Base-by-base conservation (phyloP, 64 coral and sea anemone species). In the Montipora sp. region DNA sequence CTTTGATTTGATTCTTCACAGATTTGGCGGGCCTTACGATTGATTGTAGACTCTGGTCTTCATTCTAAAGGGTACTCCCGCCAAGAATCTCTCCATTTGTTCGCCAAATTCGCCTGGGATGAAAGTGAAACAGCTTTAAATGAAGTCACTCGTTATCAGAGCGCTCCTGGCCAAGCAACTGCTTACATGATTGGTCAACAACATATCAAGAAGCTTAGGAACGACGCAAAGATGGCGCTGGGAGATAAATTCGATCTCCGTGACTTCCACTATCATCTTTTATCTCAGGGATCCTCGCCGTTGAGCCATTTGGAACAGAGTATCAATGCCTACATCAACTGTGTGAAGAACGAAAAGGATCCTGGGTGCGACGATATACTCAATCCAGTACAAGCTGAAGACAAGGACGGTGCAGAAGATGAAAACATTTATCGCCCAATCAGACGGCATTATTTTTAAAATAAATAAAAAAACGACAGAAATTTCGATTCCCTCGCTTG, bases 171-270 rank as follows among this genome's bases (percentile, higher is more conserved):
- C 5, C 93, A 95, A 27, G 93, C 88, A 22, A 91, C 80, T 2
- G 93, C 93, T 27, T 95, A 95, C 75, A 95, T 95, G 93, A 77
- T 95, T 66, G 93, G 93, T 16, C 87, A 94, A 47, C 71, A 73
- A 11, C 88, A 94, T 53, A 84, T 94, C 24, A 90, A 81, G 50
- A 83, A 94, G 51, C 87, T 89, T 11, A 66, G 93, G 50, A 19
- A 78, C 1, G 19, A 94, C 2, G 93, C 93, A 14, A 47, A 77
- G 45, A 57, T 63, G 8, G 84, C 59, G 22, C 59, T 90, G 7
- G 70, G 57, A 66, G 60, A 77, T 7, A 85, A 83, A 58, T 94
- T 94, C 70, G 74, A 90, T 12, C 45, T 94, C 23, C 84, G 83
- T 0, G 93, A 94, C 75, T 94, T 94, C 46, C 93, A 94, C 59